phyloP scores from a whole-genome alignment of 1,140 invertebrate species.

The Euwallacea similis region DNA sequence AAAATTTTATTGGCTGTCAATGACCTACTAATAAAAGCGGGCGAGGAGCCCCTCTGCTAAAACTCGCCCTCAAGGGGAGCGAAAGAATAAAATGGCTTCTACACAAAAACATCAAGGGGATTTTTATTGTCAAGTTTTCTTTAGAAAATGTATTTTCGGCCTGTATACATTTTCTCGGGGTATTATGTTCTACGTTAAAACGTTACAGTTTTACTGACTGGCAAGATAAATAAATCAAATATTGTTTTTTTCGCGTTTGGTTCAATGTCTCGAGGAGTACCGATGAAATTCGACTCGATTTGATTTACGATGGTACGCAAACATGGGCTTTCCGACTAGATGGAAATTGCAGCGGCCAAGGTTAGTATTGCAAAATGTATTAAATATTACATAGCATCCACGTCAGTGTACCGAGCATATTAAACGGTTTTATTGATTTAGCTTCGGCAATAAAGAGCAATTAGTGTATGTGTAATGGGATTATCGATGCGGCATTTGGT shows the following conservation, averaged over 20 bases:
- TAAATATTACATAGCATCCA: constrained; percentile 1
- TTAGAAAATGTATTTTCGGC: constrained; percentile 20
- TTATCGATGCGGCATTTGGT: background rate
- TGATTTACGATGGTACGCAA: too few relatives aligned
- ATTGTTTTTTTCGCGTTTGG: too few relatives aligned
- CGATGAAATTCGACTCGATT: too few relatives aligned
- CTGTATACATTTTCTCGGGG: background rate
- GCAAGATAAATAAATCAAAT: too few relatives aligned
- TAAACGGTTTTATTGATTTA: constrained; percentile 6
- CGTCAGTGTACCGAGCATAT: background rate
- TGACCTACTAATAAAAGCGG: constrained; percentile 36
- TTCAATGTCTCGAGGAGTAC: too few relatives aligned
- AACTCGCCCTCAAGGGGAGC: constrained; percentile 2
- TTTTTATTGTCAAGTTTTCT: constrained; percentile 34
- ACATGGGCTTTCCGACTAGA: too few relatives aligned
- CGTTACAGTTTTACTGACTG: too few relatives aligned
- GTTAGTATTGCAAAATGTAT: background rate
- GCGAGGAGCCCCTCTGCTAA: constrained; percentile 13
- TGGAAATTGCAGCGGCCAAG: too few relatives aligned
- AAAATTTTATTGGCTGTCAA: constrained; percentile 37
- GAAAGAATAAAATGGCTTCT: constrained; percentile 21
- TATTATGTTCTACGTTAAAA: too few relatives aligned
- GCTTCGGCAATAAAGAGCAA: constrained; percentile 4
- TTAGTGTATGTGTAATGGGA: constrained; percentile 6
- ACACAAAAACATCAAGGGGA: constrained; percentile 6